Percentiles rank a stretch among this genome's conserved stretches.
These are phyloP conservation scores for Beris morrisii DNA, from an alignment of 2,888 invertebrate genomes.

Conservation along the genomic window DNA sequence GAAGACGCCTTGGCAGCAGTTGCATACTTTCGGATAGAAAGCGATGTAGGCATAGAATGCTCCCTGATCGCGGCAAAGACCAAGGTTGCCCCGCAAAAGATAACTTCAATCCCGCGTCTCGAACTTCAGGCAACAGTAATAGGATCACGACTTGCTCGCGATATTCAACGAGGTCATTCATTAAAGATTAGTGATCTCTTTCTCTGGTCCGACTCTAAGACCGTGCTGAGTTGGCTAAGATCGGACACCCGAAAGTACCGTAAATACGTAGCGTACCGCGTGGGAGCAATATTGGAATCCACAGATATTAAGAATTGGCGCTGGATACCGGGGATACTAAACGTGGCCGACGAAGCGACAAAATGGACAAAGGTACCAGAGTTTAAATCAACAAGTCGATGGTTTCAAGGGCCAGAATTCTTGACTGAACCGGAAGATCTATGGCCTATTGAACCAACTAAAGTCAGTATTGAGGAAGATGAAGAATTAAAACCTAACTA, in stretches of 20 bases:
- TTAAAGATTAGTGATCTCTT: neutral
- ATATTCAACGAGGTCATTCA: conserved; percentile 12
- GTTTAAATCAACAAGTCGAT: no score
- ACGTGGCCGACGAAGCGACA: conserved; percentile 36
- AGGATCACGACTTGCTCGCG: conserved; percentile 26
- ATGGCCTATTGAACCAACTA: no score
- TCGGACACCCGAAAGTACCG: conserved; percentile 42
- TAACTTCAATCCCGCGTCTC: conserved; percentile 34
- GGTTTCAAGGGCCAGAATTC: no score
- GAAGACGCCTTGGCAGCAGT: conserved; percentile 40
- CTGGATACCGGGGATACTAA: no score
- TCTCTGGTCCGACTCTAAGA: conserved; percentile 31
- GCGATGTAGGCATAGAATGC: conserved; percentile 14
- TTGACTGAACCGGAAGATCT: no score
- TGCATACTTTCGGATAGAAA: conserved; percentile 35
- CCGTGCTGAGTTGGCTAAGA: conserved; percentile 40
- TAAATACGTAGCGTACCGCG: conserved; percentile 32
- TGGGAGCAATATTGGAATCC: conserved; percentile 31
- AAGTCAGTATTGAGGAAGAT: neutral
- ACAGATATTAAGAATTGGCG: conserved; percentile 29
- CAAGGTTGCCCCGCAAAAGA: conserved; percentile 33
- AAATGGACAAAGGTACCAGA: neutral
- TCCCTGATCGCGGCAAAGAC: conserved; percentile 36
- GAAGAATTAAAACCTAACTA: neutral
- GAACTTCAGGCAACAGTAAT: conserved; percentile 37